These are phyloP conservation scores for Eulithis testata DNA, from an alignment of 2,888 invertebrate genomes.

Conservation along the genomic window DNA sequence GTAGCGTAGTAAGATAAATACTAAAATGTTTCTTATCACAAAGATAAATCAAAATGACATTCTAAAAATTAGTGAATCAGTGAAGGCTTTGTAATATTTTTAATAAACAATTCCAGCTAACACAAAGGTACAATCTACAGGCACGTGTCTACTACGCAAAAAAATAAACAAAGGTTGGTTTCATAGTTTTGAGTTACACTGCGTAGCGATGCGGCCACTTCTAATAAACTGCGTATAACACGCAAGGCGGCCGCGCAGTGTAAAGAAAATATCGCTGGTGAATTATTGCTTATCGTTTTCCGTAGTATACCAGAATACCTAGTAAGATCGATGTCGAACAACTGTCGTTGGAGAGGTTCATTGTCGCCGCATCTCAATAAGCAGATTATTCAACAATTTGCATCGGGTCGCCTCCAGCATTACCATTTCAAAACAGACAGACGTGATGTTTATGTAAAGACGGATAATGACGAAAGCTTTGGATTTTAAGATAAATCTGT, in stretches of 20 bases:
- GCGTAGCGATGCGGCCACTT: too few relatives aligned
- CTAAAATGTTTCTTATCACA: too few relatives aligned
- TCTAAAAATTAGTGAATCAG: too few relatives aligned
- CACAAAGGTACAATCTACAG: neutral
- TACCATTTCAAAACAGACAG: slow-evolving; percentile 68
- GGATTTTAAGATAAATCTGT: slow-evolving; percentile 18
- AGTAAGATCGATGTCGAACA: slow-evolving; percentile 55
- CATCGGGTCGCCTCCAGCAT: slow-evolving; percentile 66
- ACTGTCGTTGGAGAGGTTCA: slow-evolving; percentile 53
- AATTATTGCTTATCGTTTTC: too few relatives aligned
- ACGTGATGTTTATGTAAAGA: slow-evolving; percentile 32
- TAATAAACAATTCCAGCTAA: slow-evolving; percentile 1
- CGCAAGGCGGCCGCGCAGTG: too few relatives aligned
- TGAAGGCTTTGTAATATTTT: neutral
- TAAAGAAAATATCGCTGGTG: too few relatives aligned
- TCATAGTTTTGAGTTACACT: too few relatives aligned
- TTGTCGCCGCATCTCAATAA: slow-evolving; percentile 67
- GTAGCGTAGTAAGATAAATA: too few relatives aligned
- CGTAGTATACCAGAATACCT: neutral
- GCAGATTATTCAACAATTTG: slow-evolving; percentile 75
- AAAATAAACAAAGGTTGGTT: too few relatives aligned
- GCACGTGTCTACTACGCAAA: neutral
- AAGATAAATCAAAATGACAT: too few relatives aligned
- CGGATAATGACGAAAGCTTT: slow-evolving; percentile 25
- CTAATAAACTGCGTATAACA: too few relatives aligned